Evolutionary conservation across 2,113 vertebrate genomes (phyloP).

Genomic region (Neomonachus schauinslandi): DNA sequence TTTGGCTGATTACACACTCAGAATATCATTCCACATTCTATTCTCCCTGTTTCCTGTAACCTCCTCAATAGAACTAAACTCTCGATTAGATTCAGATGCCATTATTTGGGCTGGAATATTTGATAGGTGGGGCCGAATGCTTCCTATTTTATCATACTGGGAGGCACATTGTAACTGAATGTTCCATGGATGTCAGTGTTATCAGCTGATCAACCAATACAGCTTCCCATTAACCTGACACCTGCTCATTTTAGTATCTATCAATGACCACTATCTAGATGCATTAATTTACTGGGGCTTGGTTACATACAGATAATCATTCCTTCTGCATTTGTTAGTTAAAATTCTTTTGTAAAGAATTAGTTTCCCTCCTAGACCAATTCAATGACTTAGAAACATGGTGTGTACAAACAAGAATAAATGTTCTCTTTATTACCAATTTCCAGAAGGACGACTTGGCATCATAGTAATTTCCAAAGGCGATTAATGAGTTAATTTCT

Average conservation of each 20-base stretch:
- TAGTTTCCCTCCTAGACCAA: background rate
- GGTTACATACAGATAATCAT: background rate
- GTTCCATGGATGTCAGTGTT: background rate
- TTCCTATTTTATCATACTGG: background rate
- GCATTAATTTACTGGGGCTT: background rate
- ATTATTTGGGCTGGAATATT: background rate
- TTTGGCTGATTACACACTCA: background rate
- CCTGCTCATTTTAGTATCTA: background rate
- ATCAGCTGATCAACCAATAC: background rate
- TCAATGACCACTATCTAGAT: background rate
- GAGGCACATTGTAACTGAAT: background rate
- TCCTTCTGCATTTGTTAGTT: background rate
- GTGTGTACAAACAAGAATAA: slow-evolving; percentile 7
- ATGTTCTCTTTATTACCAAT: slow-evolving; percentile 57
- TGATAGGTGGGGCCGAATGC: background rate
- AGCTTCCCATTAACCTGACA: background rate
- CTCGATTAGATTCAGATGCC: background rate
- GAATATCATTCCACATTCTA: background rate
- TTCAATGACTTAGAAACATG: slow-evolving; percentile 46
- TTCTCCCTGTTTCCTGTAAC: background rate
- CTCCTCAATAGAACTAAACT: background rate
- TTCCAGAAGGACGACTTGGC: slow-evolving; percentile 32
- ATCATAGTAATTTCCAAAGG: slow-evolving; percentile 18
- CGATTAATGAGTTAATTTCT: slow-evolving; percentile 21
- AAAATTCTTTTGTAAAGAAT: slow-evolving; percentile 22